These are phyloP conservation scores for Glaucidium brasilianum DNA, from an alignment of 2,113 vertebrate genomes.

Conservation along the genomic window DNA sequence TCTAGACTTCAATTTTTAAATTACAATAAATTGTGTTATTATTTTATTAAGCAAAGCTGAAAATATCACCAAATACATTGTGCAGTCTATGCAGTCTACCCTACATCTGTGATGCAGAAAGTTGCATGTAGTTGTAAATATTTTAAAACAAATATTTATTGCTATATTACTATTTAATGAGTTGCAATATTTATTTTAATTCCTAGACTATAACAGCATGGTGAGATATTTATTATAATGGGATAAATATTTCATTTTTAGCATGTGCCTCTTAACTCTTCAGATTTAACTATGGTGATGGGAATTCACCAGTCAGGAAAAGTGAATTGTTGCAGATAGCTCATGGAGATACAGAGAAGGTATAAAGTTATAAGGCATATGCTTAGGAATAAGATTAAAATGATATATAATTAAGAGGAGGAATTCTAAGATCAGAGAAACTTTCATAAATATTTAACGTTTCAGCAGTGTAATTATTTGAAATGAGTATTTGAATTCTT, in stretches of 20 bases:
- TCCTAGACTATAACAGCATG: neutral
- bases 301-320: neutral
- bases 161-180: neutral
- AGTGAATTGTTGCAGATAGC: neutral
- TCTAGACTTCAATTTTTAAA: neutral
- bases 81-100: neutral
- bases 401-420: neutral
- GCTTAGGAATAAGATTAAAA: neutral
- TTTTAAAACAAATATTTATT: slow-evolving; percentile 1
- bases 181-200: neutral
- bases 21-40: neutral
- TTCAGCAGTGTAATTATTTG: neutral
- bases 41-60: neutral
- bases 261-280: neutral
- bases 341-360: neutral
- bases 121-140: neutral
- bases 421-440: neutral
- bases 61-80: neutral
- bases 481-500: neutral
- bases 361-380: neutral
- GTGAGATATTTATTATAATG: neutral
- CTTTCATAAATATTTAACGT: neutral
- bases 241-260: slow-evolving; percentile 6
- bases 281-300: neutral
- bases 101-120: neutral